Conservation (phyloP, 1,140 invertebrate genomes). For the Drosophila bocqueti region DNA sequence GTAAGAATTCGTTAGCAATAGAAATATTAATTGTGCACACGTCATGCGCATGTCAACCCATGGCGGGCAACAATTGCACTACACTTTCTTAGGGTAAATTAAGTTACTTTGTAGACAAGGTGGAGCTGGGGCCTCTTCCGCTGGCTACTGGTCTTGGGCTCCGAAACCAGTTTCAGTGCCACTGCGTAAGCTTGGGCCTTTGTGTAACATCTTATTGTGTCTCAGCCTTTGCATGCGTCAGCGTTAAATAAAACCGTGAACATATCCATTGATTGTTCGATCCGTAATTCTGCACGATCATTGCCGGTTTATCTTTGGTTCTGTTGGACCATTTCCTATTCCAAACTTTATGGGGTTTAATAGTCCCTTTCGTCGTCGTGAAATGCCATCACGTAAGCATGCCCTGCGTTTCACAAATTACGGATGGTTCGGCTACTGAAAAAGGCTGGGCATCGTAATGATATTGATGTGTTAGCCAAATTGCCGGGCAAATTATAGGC, state of each 20-base stretch:
- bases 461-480: slow-evolving; percentile 71
- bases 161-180: slow-evolving; percentile 59
- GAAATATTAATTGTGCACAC: slow-evolving; percentile 77
- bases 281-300: slow-evolving; percentile 71
- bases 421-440: slow-evolving; percentile 15
- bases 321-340: slow-evolving; percentile 67
- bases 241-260: slow-evolving; percentile 78
- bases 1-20: slow-evolving; percentile 45
- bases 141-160: slow-evolving; percentile 71
- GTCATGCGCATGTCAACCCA: slow-evolving; percentile 69
- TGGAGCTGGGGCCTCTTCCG: slow-evolving; percentile 44
- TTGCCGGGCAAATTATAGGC: slow-evolving; percentile 72
- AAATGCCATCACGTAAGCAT: slow-evolving; percentile 69
- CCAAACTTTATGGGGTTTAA: slow-evolving; percentile 56
- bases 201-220: slow-evolving; percentile 55
- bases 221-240: slow-evolving; percentile 65
- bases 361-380: not conserved
- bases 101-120: slow-evolving; percentile 72
- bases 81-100: slow-evolving; percentile 70
- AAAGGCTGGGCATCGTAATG: slow-evolving; percentile 57
- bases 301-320: slow-evolving; percentile 71
- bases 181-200: slow-evolving; percentile 6
- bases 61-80: slow-evolving; percentile 51
- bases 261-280: slow-evolving; percentile 76
- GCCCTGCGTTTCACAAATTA: slow-evolving; percentile 51